phyloP scores from a whole-genome alignment of 1,140 invertebrate genomes.

The Mesaphorura yosii region DNA sequence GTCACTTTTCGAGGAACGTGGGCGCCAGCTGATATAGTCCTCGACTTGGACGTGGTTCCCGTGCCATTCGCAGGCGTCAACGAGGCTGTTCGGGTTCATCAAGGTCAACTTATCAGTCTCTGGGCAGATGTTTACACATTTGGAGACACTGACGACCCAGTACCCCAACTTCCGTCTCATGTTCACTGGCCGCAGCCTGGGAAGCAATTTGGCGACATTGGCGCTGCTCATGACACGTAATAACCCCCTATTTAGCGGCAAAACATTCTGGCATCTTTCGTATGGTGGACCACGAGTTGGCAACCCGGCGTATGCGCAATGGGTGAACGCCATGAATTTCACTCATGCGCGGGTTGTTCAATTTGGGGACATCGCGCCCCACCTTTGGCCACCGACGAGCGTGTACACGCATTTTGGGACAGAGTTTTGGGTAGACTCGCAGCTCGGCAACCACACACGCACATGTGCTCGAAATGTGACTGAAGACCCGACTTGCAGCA shows the following conservation, averaged over 20 bases:
- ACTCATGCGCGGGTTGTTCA: background rate
- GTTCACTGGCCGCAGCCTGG: background rate
- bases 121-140: background rate
- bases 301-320: background rate
- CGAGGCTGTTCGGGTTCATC: background rate
- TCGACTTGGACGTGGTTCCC: background rate
- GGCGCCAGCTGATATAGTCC: background rate
- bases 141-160: background rate
- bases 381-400: background rate
- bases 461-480: background rate
- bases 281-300: constrained; percentile 1
- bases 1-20: background rate
- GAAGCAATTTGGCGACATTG: background rate
- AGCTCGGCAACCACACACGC: background rate
- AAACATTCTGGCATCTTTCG: background rate
- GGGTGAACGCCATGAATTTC: background rate
- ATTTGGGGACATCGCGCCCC: background rate
- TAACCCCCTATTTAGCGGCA: background rate
- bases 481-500: background rate
- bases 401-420: background rate
- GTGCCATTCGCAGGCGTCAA: background rate
- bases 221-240: background rate
- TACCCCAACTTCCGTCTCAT: background rate
- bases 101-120: background rate
- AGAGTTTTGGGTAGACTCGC: background rate